These are phyloP conservation scores for Nesometra sesokonis DNA, from an alignment of 35 echinoderm and acorn worm species.

Conservation along the genomic window DNA sequence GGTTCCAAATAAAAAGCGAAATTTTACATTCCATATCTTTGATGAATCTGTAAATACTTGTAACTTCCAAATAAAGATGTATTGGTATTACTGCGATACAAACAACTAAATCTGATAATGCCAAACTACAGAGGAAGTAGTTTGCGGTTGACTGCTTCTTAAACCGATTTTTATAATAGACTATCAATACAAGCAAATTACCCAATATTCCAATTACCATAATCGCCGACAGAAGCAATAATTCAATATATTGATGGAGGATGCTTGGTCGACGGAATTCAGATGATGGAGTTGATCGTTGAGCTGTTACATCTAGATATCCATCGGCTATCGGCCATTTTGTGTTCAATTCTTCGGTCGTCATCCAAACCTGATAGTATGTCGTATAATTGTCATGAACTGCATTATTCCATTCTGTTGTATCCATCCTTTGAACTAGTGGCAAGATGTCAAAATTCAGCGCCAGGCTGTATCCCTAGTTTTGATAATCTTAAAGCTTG, in stretches of 20 bases:
- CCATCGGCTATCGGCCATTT: not conserved
- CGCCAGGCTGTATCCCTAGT: too few species aligned
- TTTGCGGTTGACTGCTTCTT: slow-evolving; percentile 85
- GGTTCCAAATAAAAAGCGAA: slow-evolving; percentile 75
- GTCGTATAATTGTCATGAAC: not conserved
- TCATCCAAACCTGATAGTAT: not conserved
- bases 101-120: slow-evolving; percentile 60
- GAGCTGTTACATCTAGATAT: not conserved
- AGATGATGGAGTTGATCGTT: not conserved
- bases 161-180: slow-evolving; percentile 47
- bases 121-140: slow-evolving; percentile 91
- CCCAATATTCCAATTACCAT: slow-evolving; percentile 69
- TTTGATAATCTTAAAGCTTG: too few species aligned
- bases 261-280: not conserved
- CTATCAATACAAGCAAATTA: slow-evolving; percentile 67
- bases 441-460: too few species aligned
- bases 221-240: slow-evolving; percentile 52
- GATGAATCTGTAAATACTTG: slow-evolving; percentile 35
- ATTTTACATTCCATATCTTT: slow-evolving; percentile 54
- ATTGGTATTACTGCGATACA: slow-evolving; percentile 63
- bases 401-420: not conserved
- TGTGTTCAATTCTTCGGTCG: not conserved
- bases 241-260: slow-evolving; percentile 19
- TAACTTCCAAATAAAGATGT: slow-evolving; percentile 64
- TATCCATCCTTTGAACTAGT: not conserved